These are phyloP conservation scores for Pocillopora meandrina DNA, from an alignment of 92 coral and sea anemone species.

Conservation along the genomic window DNA sequence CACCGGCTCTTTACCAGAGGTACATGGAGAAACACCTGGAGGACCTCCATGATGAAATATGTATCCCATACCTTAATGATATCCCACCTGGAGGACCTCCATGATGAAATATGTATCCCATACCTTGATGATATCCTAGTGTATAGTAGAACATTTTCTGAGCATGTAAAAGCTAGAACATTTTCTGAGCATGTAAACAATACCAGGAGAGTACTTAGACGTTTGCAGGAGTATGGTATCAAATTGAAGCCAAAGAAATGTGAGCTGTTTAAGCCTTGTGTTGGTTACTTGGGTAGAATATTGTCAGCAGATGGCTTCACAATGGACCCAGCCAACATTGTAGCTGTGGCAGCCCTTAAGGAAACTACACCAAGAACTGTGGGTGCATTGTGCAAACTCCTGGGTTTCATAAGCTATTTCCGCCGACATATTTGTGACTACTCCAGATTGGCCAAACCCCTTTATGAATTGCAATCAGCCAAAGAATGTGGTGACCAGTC, in stretches of 20 bases:
- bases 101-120: slow-evolving; percentile 69
- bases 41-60: slow-evolving; percentile 60
- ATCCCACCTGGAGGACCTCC: slow-evolving; percentile 54
- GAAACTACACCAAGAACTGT: too few relatives aligned
- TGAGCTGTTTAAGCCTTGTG: slow-evolving; percentile 1
- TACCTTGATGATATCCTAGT: slow-evolving; percentile 53
- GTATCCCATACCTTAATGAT: slow-evolving; percentile 71
- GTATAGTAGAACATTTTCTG: too few relatives aligned
- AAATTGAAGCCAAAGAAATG: slow-evolving; percentile 12
- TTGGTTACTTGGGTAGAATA: slow-evolving; percentile 7
- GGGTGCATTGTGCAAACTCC: too few relatives aligned
- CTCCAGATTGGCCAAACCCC: slow-evolving; percentile 1
- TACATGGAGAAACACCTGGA: slow-evolving; percentile 72
- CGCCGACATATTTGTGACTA: too few relatives aligned
- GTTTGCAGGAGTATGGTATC: not conserved
- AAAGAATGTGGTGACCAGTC: not conserved
- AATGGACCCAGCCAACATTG: not conserved
- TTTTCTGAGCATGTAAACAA: too few relatives aligned
- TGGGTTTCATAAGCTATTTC: too few relatives aligned
- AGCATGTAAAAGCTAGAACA: too few relatives aligned
- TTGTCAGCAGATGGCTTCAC: not conserved
- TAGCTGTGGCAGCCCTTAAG: too few relatives aligned
- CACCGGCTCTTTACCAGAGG: slow-evolving; percentile 72
- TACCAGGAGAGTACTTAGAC: too few relatives aligned
- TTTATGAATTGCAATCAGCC: not conserved